Base-by-base conservation (phyloP, 1,140 invertebrate genomes). In the Spodoptera litura region DNA sequence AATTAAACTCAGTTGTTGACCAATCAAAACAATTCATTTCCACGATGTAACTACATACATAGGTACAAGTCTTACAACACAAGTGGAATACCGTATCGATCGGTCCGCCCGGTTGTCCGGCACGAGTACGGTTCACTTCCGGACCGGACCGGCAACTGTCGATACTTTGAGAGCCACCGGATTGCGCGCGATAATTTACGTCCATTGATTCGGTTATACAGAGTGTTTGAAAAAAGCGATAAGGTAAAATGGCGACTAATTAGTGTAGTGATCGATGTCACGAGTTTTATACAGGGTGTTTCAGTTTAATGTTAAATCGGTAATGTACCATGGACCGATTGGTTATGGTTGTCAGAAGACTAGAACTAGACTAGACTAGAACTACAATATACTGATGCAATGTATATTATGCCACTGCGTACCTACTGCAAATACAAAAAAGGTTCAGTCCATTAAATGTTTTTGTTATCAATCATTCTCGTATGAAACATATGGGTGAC, bases 181-280 rank as follows among this genome's bases (percentile, higher is more conserved):
- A 56, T 56, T 56, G 55, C 55, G 55, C n/a, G 8, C n/a, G 55
- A 56, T 56, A 15, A 58, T 20, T 58, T 58, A 58, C 55, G 55
- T 15, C 25, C 25, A 58, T 58, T 58, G 55, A 58, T 6, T 58
- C 55, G 8, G 15, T 20, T 25, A 20, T 58, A 58, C 15, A 58
- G 55, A 20, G 38, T 44, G 38, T 6, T 44, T 44, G 38, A 44
- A 44, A 44, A 44, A 44, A 8, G 38, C 38, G 38, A 44, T 44
- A 44, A 44, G 38, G 38, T 8, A 44, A 44, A 8, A 44, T 58
- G 55, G 55, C 53, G 53, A 15, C n/a, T 15, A 20, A 9, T 56
- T 20, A 56, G 55, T 56, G 53, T 56, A 9, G 8, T 31, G 31
- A 31, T 20, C n/a, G 13, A 56, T 15, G 38, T 9, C 38, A 44